Percentiles rank a stretch among this genome's conserved stretches.
These are phyloP conservation scores for Myanophis thanlyinensis DNA, from an alignment of 2,113 vertebrate genomes.

Conservation along the genomic window DNA sequence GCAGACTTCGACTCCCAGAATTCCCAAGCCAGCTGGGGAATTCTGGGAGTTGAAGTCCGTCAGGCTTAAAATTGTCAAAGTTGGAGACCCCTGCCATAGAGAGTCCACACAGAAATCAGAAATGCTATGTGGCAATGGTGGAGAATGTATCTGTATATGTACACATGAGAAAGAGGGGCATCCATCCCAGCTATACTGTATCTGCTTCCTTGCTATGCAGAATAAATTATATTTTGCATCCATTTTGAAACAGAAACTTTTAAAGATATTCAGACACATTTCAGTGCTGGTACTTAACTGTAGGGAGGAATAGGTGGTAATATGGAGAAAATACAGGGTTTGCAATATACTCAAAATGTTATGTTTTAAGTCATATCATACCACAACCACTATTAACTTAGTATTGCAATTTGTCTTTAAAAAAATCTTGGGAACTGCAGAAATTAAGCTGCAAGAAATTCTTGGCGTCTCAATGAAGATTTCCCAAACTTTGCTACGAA, in stretches of 20 bases:
- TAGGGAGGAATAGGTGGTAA: not conserved
- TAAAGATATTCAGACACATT: not conserved
- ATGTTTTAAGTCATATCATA: not conserved
- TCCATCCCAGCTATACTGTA: not conserved
- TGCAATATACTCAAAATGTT: not conserved
- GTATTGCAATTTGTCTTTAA: not conserved
- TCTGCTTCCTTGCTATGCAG: not conserved
- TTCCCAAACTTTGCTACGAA: not conserved
- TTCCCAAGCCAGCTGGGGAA: no score
- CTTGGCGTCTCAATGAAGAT: not conserved
- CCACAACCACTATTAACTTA: not conserved
- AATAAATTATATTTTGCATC: not conserved
- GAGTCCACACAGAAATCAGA: not conserved
- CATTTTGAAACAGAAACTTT: not conserved
- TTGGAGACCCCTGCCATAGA: no score
- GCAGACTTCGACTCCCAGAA: no score
- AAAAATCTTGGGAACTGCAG: not conserved
- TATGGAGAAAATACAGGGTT: not conserved
- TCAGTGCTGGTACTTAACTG: not conserved
- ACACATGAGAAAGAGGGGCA: not conserved
- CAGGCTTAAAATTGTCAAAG: no score
- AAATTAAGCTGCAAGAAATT: not conserved
- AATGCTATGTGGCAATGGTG: not conserved
- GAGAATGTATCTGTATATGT: not conserved
- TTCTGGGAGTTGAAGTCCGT: no score